Percentiles rank a stretch among this genome's conserved stretches.
Evolutionary conservation across 2,797 vertebrate species (phyloP).

Genomic region (Sphaeramia orbicularis): DNA sequence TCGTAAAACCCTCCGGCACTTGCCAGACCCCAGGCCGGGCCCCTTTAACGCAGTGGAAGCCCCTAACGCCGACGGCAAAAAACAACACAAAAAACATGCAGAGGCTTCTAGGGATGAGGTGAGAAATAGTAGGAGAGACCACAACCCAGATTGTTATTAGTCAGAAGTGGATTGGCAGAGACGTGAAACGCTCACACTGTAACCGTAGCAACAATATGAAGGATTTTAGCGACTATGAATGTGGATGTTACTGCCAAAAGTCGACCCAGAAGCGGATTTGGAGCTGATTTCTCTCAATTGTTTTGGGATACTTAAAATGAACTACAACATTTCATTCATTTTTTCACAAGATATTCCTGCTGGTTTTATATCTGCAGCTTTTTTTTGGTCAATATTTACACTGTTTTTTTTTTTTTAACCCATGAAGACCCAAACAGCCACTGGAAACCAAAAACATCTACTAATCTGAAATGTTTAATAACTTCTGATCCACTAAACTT

Average conservation of each 20-base stretch:
- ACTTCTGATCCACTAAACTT: too few species aligned
- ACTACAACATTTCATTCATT: not conserved
- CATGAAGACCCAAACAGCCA: too few species aligned
- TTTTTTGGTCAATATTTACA: too few species aligned
- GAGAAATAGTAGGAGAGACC: conserved; percentile 54
- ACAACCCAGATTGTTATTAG: conserved; percentile 48
- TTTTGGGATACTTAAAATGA: not conserved
- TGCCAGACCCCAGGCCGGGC: conserved; percentile 64
- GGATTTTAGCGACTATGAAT: too few species aligned
- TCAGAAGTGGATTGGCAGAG: conserved; percentile 42
- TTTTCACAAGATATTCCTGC: not conserved
- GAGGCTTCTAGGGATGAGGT: conserved; percentile 55
- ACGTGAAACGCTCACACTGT: too few species aligned
- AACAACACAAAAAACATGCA: conserved; percentile 35
- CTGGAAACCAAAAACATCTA: too few species aligned
- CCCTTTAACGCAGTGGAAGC: conserved; percentile 55
- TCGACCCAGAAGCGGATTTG: not conserved
- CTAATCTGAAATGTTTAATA: too few species aligned
- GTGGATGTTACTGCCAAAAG: not conserved
- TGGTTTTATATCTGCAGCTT: not conserved
- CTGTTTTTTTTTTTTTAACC: too few species aligned
- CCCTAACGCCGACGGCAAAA: conserved; percentile 52
- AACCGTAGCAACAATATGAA: too few species aligned
- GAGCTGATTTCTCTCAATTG: not conserved
- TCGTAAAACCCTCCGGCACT: conserved; percentile 64